phyloP scores from a whole-genome alignment of 1,140 invertebrate species.

The Lepidotrigona ventralis region DNA sequence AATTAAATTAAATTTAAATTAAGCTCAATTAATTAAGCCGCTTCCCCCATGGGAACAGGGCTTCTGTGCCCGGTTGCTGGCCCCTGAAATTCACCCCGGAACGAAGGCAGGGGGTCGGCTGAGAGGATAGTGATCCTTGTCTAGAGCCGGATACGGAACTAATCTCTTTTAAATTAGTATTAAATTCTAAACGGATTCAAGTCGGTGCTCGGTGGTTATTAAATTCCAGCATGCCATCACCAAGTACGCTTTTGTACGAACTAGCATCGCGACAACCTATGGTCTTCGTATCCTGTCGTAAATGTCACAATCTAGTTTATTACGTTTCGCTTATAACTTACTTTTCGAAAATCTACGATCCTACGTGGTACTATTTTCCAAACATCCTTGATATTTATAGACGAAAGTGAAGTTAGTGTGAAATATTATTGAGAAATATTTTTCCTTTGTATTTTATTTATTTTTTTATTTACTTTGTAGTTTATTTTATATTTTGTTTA shows the following conservation, averaged over 20 bases:
- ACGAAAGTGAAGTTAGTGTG: no score
- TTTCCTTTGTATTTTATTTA: no score
- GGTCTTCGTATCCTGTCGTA: conserved; percentile 47
- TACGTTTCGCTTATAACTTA: conserved; percentile 6
- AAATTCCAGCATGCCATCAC: conserved; percentile 62
- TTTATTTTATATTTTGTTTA: no score
- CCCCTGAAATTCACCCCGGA: conserved; percentile 56
- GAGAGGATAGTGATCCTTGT: conserved; percentile 62
- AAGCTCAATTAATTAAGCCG: conserved; percentile 75
- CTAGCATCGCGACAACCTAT: not conserved
- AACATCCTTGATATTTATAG: no score
- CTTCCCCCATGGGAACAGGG: conserved; percentile 67
- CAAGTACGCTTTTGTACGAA: conserved; percentile 29
- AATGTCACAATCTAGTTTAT: conserved; percentile 41
- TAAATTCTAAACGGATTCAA: conserved; percentile 63
- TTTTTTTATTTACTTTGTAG: no score
- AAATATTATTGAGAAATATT: no score
- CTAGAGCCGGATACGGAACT: conserved; percentile 66
- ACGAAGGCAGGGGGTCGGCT: conserved; percentile 3
- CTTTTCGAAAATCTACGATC: not conserved
- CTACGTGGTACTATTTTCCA: not conserved
- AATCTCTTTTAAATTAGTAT: conserved; percentile 75
- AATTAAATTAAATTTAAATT: conserved; percentile 77
- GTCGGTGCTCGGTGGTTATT: conserved; percentile 61
- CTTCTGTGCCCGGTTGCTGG: conserved; percentile 55